Evolutionary conservation across 2,888 invertebrate genomes (phyloP), one percentile per base, ranked within the genome.

Genomic region (Acronicta psi): DNA sequence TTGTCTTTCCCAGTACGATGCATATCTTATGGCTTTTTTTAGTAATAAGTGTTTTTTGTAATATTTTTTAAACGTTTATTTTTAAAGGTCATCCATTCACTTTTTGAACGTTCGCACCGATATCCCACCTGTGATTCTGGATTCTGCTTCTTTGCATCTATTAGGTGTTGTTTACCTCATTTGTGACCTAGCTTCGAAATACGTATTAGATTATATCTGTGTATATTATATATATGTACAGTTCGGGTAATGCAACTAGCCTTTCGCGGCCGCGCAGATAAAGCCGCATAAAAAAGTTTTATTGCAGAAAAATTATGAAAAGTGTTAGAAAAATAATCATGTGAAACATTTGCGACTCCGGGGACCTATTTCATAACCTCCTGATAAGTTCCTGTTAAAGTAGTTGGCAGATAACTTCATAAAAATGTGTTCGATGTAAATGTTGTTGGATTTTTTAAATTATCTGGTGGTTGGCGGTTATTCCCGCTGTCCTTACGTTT

Each of bases 1-100:
- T 87, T 83, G 81, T 87, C 56, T 75, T 57, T 77, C 78, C 70
- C 78, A 77, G 77, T 78, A 73, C 51, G 63, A 69, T 75, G 73
- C 74, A 78, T 75, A 73, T 77, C 73, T 70, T 60, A 64, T 44
- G 45, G 72, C 73, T 80, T 81, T 80, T 81, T 20, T 73, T 78
- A 75, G 62, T 73, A 53, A 61, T 70, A 74, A 71, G 71, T 63
- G 74, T 75, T 81, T 76, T n/a, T 69, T 67, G n/a, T 34, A 34
- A 43, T 60, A 70, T 63, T 75, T 70, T 56, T 63, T 40, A 31
- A 51, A 20, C 50, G 49, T 61, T 59, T 38, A 29, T 29, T 29
- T 29, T 29, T 29, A 11, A 29, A 29, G 29, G 29, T 29, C 29
- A 29, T 29, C 29, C 29, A 29, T 58, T 43, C 57, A 66, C 63